phyloP scores from a whole-genome alignment of 2,113 vertebrate genomes.

The Naja naja region DNA sequence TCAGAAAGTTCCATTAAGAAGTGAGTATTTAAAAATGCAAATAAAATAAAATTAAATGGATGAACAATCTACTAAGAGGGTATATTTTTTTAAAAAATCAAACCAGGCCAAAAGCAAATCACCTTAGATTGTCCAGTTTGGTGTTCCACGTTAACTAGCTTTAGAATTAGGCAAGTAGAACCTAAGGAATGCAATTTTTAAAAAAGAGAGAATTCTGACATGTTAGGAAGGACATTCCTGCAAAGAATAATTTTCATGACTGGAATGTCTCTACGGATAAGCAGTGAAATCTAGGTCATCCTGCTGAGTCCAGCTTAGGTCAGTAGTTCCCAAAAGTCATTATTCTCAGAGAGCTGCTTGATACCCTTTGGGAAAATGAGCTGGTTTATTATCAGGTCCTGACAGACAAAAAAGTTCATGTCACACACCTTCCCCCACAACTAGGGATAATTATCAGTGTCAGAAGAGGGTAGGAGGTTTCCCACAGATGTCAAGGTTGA shows the following conservation, averaged over 20 bases:
- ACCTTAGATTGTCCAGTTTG: not conserved
- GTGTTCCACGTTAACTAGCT: not conserved
- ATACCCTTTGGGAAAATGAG: conserved; percentile 10
- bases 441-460: conserved; percentile 29
- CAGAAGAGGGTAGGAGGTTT: conserved; percentile 19
- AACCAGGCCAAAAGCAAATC: not conserved
- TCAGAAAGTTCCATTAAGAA: not conserved
- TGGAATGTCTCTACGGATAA: conserved; percentile 19
- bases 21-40: not conserved
- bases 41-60: not conserved
- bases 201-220: not conserved
- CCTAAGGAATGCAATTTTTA: not conserved
- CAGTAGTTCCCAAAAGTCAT: conserved; percentile 40
- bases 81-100: not conserved
- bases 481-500: not conserved
- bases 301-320: conserved; percentile 16
- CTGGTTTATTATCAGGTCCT: not conserved
- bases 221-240: not conserved
- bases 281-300: conserved; percentile 8
- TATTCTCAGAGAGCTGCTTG: conserved; percentile 1
- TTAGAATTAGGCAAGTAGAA: not conserved
- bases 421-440: conserved; percentile 9
- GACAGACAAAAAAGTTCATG: conserved; percentile 30
- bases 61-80: not conserved
- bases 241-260: not conserved